Conservation (phyloP, 2,888 invertebrate genomes). For the Tethea ocularis region DNA sequence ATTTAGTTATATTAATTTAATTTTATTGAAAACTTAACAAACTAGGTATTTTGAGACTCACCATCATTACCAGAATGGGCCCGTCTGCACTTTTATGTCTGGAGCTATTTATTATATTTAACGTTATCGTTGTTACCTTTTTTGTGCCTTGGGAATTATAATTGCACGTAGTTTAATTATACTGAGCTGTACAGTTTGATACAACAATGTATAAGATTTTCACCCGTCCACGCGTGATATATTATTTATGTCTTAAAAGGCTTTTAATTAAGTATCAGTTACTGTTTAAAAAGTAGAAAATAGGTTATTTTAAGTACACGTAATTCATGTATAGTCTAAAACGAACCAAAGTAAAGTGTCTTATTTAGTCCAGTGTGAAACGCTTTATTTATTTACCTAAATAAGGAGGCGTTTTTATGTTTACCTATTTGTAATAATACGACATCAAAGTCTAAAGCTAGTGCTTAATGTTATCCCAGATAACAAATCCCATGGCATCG, state of each 20-base stretch:
- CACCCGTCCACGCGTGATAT: conserved; percentile 10
- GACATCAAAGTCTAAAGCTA: not conserved
- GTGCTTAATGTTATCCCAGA: conserved; percentile 1
- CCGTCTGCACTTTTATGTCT: conserved; percentile 17
- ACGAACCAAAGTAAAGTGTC: conserved; percentile 80
- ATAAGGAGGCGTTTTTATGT: conserved; percentile 27
- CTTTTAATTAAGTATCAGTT: conserved; percentile 12
- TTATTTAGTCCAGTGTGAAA: conserved; percentile 80
- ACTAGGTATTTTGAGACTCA: not conserved
- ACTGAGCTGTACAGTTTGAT: not conserved
- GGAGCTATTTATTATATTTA: conserved; percentile 18
- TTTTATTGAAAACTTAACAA: not conserved
- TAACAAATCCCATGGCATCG: not conserved
- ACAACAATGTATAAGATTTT: conserved; percentile 10
- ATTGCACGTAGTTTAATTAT: conserved; percentile 22
- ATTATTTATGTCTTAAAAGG: conserved; percentile 4
- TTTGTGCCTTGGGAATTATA: conserved; percentile 47
- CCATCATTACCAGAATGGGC: not conserved
- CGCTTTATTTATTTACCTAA: conserved; percentile 77
- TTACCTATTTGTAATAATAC: conserved; percentile 24
- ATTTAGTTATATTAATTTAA: conserved; percentile 1
- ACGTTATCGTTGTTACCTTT: conserved; percentile 53
- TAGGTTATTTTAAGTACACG: conserved; percentile 8
- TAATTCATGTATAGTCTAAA: conserved; percentile 59
- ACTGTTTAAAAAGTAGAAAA: conserved; percentile 10